Percentiles rank a stretch among this genome's conserved stretches.
phyloP scores from a whole-genome alignment of 2,797 vertebrate species.

The Dendrocincla fuliginosa region DNA sequence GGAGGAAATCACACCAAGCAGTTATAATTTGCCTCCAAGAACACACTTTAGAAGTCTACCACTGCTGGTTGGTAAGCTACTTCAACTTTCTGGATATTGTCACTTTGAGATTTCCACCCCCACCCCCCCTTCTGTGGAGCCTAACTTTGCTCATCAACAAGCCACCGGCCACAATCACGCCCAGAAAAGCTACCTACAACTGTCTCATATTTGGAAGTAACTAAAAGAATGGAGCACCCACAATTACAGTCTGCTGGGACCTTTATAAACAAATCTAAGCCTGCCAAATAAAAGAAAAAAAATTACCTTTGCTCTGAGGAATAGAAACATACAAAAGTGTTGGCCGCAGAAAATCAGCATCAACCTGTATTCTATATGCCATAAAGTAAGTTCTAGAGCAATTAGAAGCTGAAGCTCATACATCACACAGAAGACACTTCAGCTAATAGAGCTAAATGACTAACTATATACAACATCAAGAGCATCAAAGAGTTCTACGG shows the following conservation, averaged over 20 bases:
- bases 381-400: not conserved
- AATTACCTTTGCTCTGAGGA: not conserved
- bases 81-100: not conserved
- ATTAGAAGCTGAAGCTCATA: not conserved
- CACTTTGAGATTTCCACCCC: not conserved
- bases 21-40: not conserved
- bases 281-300: not conserved
- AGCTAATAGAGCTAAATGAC: not conserved
- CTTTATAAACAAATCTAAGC: not conserved
- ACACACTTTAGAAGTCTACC: not conserved
- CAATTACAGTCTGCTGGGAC: not conserved
- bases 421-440: not conserved
- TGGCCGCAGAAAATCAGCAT: not conserved
- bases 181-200: not conserved
- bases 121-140: not conserved
- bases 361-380: not conserved
- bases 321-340: not conserved
- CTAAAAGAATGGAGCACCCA: not conserved
- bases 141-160: not conserved
- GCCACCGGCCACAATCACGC: not conserved
- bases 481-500: not conserved
- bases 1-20: not conserved
- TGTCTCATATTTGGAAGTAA: not conserved
- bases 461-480: not conserved
- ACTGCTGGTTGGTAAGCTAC: not conserved